Conservation (phyloP, 2,113 vertebrate genomes). For the Callithrix jacchus region DNA sequence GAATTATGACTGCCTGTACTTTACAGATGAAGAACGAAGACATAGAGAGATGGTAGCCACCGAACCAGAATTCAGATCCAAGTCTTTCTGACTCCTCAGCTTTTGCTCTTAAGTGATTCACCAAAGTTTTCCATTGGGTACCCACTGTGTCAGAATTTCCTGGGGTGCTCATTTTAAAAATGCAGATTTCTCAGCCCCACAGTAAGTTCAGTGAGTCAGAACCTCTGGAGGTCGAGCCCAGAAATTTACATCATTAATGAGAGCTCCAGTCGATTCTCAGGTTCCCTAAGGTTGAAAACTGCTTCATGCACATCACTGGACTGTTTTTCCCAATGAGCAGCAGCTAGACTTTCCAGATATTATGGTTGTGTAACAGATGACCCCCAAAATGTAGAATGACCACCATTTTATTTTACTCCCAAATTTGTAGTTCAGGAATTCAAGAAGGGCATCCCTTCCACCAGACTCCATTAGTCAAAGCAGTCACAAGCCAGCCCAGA, state of each 20-base stretch:
- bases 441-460: background rate
- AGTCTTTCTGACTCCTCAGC: background rate
- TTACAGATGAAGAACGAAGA: background rate
- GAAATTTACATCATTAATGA: background rate
- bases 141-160: background rate
- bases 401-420: background rate
- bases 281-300: background rate
- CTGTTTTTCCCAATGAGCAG: background rate
- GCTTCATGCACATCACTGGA: background rate
- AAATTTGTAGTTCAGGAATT: background rate
- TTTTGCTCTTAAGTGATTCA: background rate
- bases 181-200: background rate
- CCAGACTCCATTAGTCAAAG: background rate
- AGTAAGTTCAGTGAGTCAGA: background rate
- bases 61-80: background rate
- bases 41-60: background rate
- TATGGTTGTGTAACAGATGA: background rate
- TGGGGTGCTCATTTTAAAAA: background rate
- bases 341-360: background rate
- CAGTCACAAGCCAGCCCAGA: background rate
- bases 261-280: background rate
- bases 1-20: background rate
- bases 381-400: background rate
- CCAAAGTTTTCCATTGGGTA: background rate
- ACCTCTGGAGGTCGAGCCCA: background rate